These are phyloP conservation scores for Chesias legatella DNA, from an alignment of 2,888 invertebrate species.

Conservation along the genomic window DNA sequence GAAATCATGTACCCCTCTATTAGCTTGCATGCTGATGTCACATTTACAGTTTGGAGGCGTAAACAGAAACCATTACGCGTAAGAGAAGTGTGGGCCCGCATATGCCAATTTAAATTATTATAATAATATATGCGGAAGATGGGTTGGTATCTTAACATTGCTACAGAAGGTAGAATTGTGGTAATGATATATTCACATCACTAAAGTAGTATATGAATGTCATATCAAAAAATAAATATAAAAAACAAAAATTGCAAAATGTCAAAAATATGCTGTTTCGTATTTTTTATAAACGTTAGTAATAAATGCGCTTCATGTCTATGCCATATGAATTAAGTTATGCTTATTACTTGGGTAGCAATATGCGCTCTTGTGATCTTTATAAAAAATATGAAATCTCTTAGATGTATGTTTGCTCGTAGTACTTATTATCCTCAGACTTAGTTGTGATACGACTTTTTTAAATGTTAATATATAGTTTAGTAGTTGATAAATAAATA, in stretches of 20 bases:
- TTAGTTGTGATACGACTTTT: constrained; percentile 31
- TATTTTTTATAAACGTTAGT: constrained; percentile 27
- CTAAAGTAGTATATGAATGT: constrained; percentile 42
- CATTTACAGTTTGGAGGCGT: too few relatives aligned
- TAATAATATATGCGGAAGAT: too few relatives aligned
- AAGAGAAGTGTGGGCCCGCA: too few relatives aligned
- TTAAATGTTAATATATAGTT: constrained; percentile 19
- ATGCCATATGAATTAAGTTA: constrained; percentile 26
- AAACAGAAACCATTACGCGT: too few relatives aligned
- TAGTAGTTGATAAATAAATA: constrained; percentile 8
- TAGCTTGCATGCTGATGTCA: too few relatives aligned
- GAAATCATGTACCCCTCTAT: constrained; percentile 21
- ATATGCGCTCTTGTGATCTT: constrained; percentile 25
- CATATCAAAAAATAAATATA: constrained; percentile 64
- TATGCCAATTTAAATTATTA: too few relatives aligned
- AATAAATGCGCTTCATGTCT: constrained; percentile 18
- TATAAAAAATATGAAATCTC: constrained; percentile 34
- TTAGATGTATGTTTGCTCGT: constrained; percentile 36
- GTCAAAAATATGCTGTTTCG: constrained; percentile 47
- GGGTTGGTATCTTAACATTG: background rate
- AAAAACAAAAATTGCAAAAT: constrained; percentile 63
- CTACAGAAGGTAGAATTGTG: constrained; percentile 17
- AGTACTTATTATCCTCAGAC: constrained; percentile 41
- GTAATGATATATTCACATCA: constrained; percentile 36
- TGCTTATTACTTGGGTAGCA: constrained; percentile 25